Evolutionary conservation across 2,797 vertebrate species (phyloP), one percentile per base, ranked within the genome.

Genomic region (Sciaenops ocellatus): DNA sequence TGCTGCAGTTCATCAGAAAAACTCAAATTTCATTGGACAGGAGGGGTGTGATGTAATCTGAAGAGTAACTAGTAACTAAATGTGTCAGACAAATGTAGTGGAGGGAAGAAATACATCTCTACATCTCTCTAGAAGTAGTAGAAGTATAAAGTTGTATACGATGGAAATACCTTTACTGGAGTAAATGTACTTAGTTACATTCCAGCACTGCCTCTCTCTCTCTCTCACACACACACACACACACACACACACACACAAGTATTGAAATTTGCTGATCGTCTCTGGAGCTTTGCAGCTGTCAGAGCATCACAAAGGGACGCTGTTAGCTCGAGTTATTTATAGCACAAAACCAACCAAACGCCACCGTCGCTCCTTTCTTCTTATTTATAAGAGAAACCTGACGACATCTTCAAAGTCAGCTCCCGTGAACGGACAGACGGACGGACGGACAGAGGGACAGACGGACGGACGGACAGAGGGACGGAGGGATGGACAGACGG

Each of bases 281-380:
- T 65, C 57, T 16, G 3, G 16, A 74, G 82, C 70, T 78, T 76
- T 79, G 84, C 62, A 78, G 70, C 77, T 87, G 78, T 89, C 85
- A 85, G 76, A 79, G 71, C 74, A 81, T 80, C 69, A 85, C 81
- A 86, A 84, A 92, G 88, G 66, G 28, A 59, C 69, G 63, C 87
- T 89, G 84, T 82, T 77, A 69, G 74, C 62, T 72, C 22, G 75
- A 82, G 86, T 80, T 92, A 94, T 91, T 94, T 86, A 88, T 89
- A 92, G 87, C 26, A 83, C 68, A 64, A 75, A 84, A 79, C 75
- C 78, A 71, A 34, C 30, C 52, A 46, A 46, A 65, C 2, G 41
- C 28, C 8, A 68, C 67, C 38, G 62, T 50, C 22, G 44, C 16
- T 8, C 38, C 73, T 90, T 89, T 88, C 67, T 93, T 87, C 66